phyloP scores from a whole-genome alignment of 2,113 vertebrate species.

The Prionailurus bengalensis region DNA sequence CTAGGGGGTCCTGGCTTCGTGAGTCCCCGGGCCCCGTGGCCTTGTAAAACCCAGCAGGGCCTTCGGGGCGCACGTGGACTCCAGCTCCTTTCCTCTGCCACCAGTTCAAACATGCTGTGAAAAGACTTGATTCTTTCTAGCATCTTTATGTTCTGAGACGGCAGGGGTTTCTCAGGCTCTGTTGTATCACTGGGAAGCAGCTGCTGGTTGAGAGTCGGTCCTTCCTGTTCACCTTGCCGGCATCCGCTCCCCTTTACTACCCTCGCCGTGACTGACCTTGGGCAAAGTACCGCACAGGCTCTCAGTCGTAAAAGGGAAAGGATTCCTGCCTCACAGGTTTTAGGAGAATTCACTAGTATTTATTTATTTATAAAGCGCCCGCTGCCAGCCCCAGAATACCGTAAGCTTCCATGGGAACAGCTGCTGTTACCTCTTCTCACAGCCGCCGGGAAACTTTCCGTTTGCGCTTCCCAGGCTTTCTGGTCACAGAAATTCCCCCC shows the following conservation, averaged over 20 bases:
- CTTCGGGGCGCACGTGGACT: background rate
- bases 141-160: background rate
- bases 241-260: background rate
- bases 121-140: background rate
- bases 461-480: background rate
- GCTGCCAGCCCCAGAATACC: background rate
- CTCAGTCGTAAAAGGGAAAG: background rate
- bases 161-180: background rate
- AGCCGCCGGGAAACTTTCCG: background rate
- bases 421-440: background rate
- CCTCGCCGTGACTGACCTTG: background rate
- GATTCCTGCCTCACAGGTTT: background rate
- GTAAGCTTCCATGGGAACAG: accelerated
- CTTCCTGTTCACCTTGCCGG: background rate
- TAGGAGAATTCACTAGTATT: background rate
- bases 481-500: background rate
- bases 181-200: background rate
- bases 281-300: background rate
- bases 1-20: background rate
- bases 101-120: background rate
- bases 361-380: background rate
- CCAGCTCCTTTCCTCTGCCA: background rate
- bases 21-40: background rate
- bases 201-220: background rate
- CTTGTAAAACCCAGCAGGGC: background rate